A percentile compares a stretch with the other conserved stretches of the same genome.
phyloP scores from a whole-genome alignment of 2,888 invertebrate genomes.

The Troglohyphantes excavatus region DNA sequence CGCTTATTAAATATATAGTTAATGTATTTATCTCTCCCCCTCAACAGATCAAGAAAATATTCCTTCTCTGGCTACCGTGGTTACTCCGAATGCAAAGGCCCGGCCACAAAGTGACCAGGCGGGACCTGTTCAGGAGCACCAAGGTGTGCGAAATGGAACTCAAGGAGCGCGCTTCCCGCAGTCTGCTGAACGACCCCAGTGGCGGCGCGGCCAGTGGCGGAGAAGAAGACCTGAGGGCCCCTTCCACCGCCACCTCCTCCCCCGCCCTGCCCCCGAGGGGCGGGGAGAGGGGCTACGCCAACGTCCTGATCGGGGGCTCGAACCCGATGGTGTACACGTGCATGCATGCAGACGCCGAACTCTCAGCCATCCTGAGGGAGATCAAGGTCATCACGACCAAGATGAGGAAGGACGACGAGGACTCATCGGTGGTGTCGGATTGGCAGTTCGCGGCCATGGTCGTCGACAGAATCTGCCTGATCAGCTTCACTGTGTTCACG shows the following conservation, averaged over 20 bases:
- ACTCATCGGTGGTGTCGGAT: slow-evolving; percentile 94
- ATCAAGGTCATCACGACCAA: slow-evolving; percentile 95
- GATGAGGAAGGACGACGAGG: slow-evolving; percentile 96
- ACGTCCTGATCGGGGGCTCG: slow-evolving; percentile 85
- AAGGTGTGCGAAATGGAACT: slow-evolving; percentile 91
- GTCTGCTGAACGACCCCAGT: slow-evolving; percentile 96
- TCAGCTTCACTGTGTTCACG: slow-evolving; percentile 96
- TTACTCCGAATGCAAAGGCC: slow-evolving; percentile 97
- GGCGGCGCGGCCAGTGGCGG: slow-evolving; percentile 88
- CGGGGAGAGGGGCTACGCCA: slow-evolving; percentile 81
- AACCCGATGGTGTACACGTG: slow-evolving; percentile 59
- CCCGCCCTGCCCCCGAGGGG: slow-evolving; percentile 45
- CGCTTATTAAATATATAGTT: no score
- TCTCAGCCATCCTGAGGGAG: slow-evolving; percentile 97
- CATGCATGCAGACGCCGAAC: slow-evolving; percentile 86
- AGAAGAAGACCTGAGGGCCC: slow-evolving; percentile 88
- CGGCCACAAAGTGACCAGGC: slow-evolving; percentile 91
- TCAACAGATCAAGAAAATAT: slow-evolving; percentile 93
- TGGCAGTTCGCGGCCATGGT: slow-evolving; percentile 99
- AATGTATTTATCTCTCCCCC: not conserved
- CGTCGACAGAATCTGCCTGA: slow-evolving; percentile 97
- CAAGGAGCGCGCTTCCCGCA: slow-evolving; percentile 94
- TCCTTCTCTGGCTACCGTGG: slow-evolving; percentile 99
- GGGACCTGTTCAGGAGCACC: slow-evolving; percentile 89
- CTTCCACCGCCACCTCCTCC: slow-evolving; percentile 43